phyloP scores from a whole-genome alignment of 2,888 invertebrate genomes.

The Callyntrura sp. region DNA sequence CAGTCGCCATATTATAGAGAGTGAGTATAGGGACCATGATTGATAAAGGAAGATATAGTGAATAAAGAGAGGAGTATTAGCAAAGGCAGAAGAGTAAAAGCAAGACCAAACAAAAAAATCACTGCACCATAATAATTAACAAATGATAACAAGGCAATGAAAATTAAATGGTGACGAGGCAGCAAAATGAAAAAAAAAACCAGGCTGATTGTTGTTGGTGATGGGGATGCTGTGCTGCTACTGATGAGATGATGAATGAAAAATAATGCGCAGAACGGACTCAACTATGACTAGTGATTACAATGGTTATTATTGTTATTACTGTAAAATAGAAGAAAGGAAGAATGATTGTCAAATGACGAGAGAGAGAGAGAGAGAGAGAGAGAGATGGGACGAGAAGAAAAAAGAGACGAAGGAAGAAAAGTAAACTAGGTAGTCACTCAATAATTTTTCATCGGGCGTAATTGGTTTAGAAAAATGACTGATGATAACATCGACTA shows the following conservation, averaged over 20 bases:
- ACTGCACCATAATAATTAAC: constrained; percentile 67
- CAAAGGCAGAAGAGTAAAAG: no score
- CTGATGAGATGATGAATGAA: constrained; percentile 55
- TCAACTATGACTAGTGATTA: constrained; percentile 25
- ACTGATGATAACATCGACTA: no score
- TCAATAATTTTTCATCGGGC: constrained; percentile 77
- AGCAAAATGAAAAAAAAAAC: neutral
- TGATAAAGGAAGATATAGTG: no score
- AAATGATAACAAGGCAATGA: constrained; percentile 74
- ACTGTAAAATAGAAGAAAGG: neutral
- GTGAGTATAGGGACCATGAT: no score
- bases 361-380: constrained; percentile 41
- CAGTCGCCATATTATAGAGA: no score
- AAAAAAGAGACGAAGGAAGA: no score
- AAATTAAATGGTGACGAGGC: constrained; percentile 63
- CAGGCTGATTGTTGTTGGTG: neutral
- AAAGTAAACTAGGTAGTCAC: constrained; percentile 63
- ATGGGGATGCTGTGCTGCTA: no score
- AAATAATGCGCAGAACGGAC: constrained; percentile 36
- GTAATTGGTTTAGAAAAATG: constrained; percentile 72
- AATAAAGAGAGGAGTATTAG: no score
- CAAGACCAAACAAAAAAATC: constrained; percentile 9
- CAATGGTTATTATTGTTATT: neutral
- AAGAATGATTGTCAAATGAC: constrained; percentile 71
- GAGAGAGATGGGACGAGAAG: no score